These are phyloP conservation scores for Pecten maximus DNA, from an alignment of 2,888 invertebrate genomes.

Conservation along the genomic window DNA sequence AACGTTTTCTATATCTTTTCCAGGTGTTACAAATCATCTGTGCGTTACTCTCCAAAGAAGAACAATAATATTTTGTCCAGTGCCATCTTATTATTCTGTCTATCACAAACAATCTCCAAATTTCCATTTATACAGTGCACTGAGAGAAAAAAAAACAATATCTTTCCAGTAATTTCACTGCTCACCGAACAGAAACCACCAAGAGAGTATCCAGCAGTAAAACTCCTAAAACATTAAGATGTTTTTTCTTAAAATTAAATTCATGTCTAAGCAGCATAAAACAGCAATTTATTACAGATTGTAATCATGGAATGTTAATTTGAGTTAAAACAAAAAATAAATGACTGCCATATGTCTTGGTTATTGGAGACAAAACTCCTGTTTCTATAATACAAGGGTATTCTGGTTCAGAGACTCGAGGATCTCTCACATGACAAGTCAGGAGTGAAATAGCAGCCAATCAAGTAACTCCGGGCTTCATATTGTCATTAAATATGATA, in stretches of 20 bases:
- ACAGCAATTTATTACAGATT: not conserved
- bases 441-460: not conserved
- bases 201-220: not conserved
- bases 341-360: not conserved
- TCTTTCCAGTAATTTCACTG: not conserved
- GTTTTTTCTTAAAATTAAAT: slow-evolving; percentile 4
- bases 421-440: not conserved
- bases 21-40: not conserved
- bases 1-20: not conserved
- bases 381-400: not conserved
- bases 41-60: not conserved
- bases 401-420: not conserved
- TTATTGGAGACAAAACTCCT: not conserved
- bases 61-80: not conserved
- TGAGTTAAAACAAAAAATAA: not conserved
- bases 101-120: not conserved
- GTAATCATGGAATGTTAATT: not conserved
- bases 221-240: not conserved
- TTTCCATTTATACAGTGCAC: not conserved
- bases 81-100: not conserved
- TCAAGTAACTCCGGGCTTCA: not conserved
- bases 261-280: not conserved
- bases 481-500: not conserved
- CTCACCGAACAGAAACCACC: not conserved
- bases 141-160: not conserved